Base-by-base conservation (phyloP, 2,888 invertebrate species). In the Kuschelorhynchus macadamiae region DNA sequence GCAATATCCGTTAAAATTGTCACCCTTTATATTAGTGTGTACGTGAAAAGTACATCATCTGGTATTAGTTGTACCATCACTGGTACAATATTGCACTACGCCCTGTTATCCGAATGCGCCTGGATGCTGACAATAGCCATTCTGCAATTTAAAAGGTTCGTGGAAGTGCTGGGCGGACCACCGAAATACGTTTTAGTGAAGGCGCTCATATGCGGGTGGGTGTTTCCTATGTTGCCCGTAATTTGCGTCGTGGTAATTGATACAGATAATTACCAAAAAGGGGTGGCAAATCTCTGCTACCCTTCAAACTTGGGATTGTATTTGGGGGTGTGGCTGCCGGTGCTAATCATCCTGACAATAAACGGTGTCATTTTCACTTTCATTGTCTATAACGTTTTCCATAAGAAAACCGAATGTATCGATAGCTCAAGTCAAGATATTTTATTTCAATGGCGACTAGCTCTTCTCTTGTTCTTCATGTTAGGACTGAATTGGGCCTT, bases 91-190 rank as follows among this genome's bases (percentile, higher is more conserved):
- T 77, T 91, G n/a, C 91, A 91, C 77, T 91, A 91, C 78, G 86
- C 90, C 8, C 85, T 90, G 25, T 78, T 91, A 11, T 87, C 89
- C 0, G 88, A 91, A 1, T 91, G 91, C 78, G 88, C 88, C 74
- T 92, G 91, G 92, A 91, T 91, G 90, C 80, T 91, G 41, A 88
- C 91, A 1, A 90, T 91, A 49, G 91, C 90, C 1, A 85, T 89
- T 0, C 77, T 91, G 36, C 91, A 91, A 53, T 91, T 91, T 76
- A 85, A 89, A 59, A 84, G 89, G 44, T 79, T 91, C 72, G 91
- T 91, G 14, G 85, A 88, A 74, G 89, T 91, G 1, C 85, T 91
- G 46, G 87, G 87, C 0, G 85, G 87, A 33, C 87, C 86, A 14
- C 85, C 86, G n/a, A 80, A 80, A 59, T 76, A 76, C 47, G 71